Evolutionary conservation across 2,888 invertebrate species (phyloP).

Genomic region (Hydroisotoma schaefferi): DNA sequence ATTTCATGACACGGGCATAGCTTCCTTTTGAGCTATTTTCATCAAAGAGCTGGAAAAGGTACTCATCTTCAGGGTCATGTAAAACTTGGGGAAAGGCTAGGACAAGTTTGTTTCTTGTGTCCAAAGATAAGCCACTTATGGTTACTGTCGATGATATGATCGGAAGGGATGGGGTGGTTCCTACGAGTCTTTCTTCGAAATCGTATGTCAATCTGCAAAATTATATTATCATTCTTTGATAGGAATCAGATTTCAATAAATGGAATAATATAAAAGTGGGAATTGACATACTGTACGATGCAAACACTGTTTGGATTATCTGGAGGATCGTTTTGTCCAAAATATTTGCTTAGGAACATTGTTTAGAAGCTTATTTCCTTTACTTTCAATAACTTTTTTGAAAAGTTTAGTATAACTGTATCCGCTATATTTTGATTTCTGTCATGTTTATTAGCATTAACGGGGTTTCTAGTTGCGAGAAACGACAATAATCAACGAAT

Average conservation of each 20-base stretch:
- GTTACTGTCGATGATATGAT: conserved; percentile 15
- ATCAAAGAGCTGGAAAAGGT: not conserved
- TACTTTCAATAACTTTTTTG: not conserved
- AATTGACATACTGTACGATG: conserved; percentile 16
- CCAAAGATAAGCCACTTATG: conserved; percentile 6
- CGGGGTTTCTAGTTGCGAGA: too few relatives aligned
- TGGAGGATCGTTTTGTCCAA: not conserved
- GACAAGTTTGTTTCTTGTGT: not conserved
- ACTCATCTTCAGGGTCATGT: not conserved
- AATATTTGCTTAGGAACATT: not conserved
- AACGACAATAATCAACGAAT: too few relatives aligned
- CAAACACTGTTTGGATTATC: not conserved
- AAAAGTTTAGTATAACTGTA: too few relatives aligned
- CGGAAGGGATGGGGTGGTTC: conserved; percentile 14
- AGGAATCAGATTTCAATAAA: not conserved
- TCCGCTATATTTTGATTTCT: too few relatives aligned
- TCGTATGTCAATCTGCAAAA: conserved; percentile 17
- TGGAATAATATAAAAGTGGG: not conserved
- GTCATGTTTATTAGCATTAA: too few relatives aligned
- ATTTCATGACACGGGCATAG: not conserved
- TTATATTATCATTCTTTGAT: too few relatives aligned
- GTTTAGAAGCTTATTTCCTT: not conserved
- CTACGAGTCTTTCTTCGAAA: conserved; percentile 19
- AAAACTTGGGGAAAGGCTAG: not conserved
- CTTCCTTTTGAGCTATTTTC: not conserved